Evolutionary conservation across 2,888 invertebrate genomes (phyloP), one percentile per base, ranked within the genome.

Genomic region (Dugesia japonica): DNA sequence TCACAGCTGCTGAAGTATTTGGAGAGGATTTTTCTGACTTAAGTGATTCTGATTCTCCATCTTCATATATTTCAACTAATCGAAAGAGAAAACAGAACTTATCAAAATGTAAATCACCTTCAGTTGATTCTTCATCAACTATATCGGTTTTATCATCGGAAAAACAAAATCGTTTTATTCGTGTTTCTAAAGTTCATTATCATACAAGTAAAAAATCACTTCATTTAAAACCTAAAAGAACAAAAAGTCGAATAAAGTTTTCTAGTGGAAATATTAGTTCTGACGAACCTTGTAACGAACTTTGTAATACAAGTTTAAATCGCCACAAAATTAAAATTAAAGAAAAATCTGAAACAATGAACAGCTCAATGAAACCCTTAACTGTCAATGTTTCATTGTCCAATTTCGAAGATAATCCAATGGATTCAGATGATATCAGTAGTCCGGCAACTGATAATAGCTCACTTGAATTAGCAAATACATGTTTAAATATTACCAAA

Each of bases 111-210:
- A 56, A 56, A 56, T 56, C 56, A 13, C 56, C 56, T 9, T 56
- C 56, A n/a, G 56, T 56, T 56, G 56, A 56, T 56, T 56, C 56
- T 56, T 56, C 56, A 56, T 56, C 56, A 56, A 56, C 56, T 4
- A n/a, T 56, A 56, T 56, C 56, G n/a, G 56, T 56, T 56, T 56
- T 56, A 56, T 56, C 56, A 13, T 56, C 56, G 1, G 56, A 56
- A 56, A 56, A 56, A n/a, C 56, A 56, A 56, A 56, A 56, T 56
- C 56, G 56, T 56, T 56, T 56, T 56, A 56, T 56, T 23, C 56
- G 56, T n/a, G 17, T 56, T 56, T 23, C 56, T 4, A 56, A 56
- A 56, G 56, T 56, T n/a, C 56, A 56, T 56, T 56, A 56, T 56
- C 56, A 56, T 23, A n/a, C 9, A 56, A 56, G 17, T 56, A n/a